Conservation (phyloP, 2,113 vertebrate species). For the Anser cygnoides region DNA sequence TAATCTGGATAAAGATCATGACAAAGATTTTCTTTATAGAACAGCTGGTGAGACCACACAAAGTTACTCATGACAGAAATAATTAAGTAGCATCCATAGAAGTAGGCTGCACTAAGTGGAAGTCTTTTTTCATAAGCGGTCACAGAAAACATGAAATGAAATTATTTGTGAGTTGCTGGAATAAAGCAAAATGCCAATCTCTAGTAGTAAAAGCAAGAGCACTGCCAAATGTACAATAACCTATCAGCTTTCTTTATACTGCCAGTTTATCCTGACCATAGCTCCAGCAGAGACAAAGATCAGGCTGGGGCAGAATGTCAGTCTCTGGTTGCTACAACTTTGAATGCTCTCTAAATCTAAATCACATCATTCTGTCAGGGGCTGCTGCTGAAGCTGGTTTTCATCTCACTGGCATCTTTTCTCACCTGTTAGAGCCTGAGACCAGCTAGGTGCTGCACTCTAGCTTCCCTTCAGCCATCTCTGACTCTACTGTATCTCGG, state of each 20-base stretch:
- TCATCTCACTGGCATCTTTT: neutral
- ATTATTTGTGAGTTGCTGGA: neutral
- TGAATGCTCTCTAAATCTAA: neutral
- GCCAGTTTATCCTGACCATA: neutral
- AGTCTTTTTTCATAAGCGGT: neutral
- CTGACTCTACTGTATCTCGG: neutral
- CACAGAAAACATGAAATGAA: neutral
- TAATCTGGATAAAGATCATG: neutral
- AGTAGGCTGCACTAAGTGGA: neutral
- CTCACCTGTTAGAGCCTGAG: neutral
- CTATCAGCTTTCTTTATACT: neutral
- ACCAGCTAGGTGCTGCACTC: neutral
- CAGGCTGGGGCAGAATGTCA: neutral
- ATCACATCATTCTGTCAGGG: neutral
- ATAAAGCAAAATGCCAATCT: neutral
- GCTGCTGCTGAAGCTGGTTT: neutral
- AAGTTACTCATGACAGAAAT: neutral
- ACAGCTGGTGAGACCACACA: neutral
- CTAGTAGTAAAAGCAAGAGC: neutral
- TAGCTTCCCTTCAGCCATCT: neutral
- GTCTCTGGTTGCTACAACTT: neutral
- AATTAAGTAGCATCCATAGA: neutral
- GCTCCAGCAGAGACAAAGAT: neutral
- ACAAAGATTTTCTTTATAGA: neutral
- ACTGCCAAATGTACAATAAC: neutral